Percentiles rank a stretch among this genome's conserved stretches.
phyloP scores from a whole-genome alignment of 2,113 vertebrate species.

The Muscicapa adusta region DNA sequence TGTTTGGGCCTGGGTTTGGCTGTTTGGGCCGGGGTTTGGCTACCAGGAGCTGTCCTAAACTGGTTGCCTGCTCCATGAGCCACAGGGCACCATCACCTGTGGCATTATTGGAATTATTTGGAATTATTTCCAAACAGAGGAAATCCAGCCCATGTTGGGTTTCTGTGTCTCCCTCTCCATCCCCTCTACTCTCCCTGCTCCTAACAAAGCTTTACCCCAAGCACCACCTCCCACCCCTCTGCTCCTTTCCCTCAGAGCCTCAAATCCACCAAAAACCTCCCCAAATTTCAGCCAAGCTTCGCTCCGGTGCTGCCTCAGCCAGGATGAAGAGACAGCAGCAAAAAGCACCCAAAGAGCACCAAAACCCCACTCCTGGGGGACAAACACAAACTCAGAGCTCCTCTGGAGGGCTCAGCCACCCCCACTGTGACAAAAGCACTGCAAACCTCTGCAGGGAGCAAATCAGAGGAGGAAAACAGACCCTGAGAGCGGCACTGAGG shows the following conservation, averaged over 20 bases:
- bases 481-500: not conserved
- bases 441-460: rapidly evolving
- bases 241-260: not conserved
- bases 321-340: not conserved
- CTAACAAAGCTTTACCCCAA: not conserved
- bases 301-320: not conserved
- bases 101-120: too few relatives aligned
- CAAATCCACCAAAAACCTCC: not conserved
- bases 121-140: not conserved
- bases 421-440: rapidly evolving
- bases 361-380: not conserved
- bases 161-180: not conserved
- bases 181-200: not conserved
- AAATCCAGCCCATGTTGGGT: rapidly evolving
- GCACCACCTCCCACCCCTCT: not conserved
- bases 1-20: not conserved
- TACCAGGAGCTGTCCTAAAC: not conserved
- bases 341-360: not conserved
- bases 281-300: not conserved
- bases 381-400: not conserved
- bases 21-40: not conserved
- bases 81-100: not conserved
- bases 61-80: not conserved
- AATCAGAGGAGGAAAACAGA: not conserved
- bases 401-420: not conserved